Conservation (phyloP, 2,888 invertebrate genomes). For the Dasypolia templi region DNA sequence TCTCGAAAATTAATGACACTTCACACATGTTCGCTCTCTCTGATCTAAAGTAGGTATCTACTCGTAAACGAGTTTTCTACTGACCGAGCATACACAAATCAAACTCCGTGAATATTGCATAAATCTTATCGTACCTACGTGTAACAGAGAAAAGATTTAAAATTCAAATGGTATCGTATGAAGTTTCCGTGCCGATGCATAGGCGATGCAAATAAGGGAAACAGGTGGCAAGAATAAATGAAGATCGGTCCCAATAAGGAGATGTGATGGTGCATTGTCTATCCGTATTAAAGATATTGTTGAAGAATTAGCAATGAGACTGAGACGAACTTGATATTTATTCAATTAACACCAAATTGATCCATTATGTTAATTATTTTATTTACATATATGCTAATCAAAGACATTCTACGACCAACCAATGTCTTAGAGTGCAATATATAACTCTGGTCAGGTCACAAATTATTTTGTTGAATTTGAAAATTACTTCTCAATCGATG, state of each 20-base stretch:
- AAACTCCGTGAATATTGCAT: constrained; percentile 27
- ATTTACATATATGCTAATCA: neutral
- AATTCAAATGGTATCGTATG: constrained; percentile 59
- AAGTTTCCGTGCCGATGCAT: constrained; percentile 33
- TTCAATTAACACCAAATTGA: neutral
- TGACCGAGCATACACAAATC: neutral
- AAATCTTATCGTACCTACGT: constrained; percentile 18
- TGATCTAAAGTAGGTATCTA: constrained; percentile 13
- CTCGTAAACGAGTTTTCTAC: neutral
- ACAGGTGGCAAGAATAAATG: constrained; percentile 40
- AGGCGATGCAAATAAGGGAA: constrained; percentile 29
- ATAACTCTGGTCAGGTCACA: neutral
- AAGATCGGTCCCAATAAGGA: constrained; percentile 9
- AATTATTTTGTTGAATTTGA: neutral
- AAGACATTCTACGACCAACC: neutral
- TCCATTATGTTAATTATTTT: neutral
- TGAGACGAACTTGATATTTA: neutral
- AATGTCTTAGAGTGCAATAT: neutral
- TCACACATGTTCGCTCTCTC: neutral
- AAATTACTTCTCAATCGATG: neutral
- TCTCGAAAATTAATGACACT: constrained; percentile 14
- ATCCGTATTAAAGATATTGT: neutral
- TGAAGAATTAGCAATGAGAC: neutral
- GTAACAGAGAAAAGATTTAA: constrained; percentile 53
- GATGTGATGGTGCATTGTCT: constrained; percentile 2